Conservation (phyloP, 2,888 invertebrate species). For the Drosophila antonietae region DNA sequence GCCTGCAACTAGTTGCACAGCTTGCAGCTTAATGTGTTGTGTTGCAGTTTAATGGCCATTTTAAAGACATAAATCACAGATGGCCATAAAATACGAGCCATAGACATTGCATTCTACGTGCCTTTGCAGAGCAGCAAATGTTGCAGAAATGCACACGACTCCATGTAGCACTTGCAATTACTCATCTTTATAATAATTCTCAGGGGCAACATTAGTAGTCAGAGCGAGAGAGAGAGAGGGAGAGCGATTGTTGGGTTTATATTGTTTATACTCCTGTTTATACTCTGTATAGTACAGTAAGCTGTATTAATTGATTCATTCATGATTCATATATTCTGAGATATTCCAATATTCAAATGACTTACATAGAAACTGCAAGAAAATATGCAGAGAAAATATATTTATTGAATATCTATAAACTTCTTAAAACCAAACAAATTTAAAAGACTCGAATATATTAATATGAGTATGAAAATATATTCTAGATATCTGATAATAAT, state of each 20-base stretch:
- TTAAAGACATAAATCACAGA: conserved; percentile 66
- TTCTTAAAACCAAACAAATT: too few relatives aligned
- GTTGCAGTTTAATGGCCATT: conserved; percentile 54
- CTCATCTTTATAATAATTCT: conserved; percentile 48
- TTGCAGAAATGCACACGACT: conserved; percentile 12
- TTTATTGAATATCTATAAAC: too few relatives aligned
- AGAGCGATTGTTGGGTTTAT: too few relatives aligned
- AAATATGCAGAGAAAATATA: too few relatives aligned
- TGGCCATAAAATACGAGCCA: conserved; percentile 43
- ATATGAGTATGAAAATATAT: too few relatives aligned
- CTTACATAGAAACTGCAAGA: background rate
- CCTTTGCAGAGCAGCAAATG: conserved; percentile 38
- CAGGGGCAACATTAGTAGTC: conserved; percentile 18
- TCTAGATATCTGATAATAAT: too few relatives aligned
- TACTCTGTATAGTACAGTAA: background rate
- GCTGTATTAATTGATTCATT: background rate
- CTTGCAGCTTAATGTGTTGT: conserved; percentile 44
- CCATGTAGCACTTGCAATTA: conserved; percentile 36
- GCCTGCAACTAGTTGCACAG: conserved; percentile 70
- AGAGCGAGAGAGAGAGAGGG: background rate
- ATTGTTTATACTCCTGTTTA: background rate
- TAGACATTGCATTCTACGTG: conserved; percentile 55
- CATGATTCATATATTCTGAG: background rate
- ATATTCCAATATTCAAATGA: background rate
- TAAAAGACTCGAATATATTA: too few relatives aligned